Conservation (phyloP, 2,113 vertebrate species). For the Malaclemys terrapin region DNA sequence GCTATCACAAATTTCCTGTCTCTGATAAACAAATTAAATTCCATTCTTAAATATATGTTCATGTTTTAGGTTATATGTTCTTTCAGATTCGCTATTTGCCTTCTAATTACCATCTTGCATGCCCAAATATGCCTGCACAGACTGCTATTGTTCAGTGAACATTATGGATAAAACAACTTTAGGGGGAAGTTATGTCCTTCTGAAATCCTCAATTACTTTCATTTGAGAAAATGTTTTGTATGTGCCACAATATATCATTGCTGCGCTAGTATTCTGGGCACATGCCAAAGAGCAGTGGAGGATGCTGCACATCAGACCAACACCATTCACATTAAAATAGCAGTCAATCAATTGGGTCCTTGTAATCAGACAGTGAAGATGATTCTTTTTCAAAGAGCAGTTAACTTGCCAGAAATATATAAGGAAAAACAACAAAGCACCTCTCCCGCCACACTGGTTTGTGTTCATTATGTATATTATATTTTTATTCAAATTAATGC, state of each 20-base stretch:
- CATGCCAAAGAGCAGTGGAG: background rate
- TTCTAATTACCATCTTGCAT: background rate
- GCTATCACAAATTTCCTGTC: background rate
- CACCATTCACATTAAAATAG: background rate
- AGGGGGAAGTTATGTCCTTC: background rate
- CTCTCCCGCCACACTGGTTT: background rate
- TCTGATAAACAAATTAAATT: background rate
- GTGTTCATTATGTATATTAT: background rate
- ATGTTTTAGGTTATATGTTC: background rate
- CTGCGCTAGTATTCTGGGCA: background rate
- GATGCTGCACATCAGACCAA: background rate
- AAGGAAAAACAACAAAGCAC: background rate
- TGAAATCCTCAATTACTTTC: background rate
- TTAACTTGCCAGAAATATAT: background rate
- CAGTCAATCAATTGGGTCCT: background rate
- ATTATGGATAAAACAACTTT: background rate
- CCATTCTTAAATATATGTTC: fast-evolving
- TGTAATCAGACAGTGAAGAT: background rate
- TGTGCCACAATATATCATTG: background rate
- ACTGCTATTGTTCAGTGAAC: background rate
- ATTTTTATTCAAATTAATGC: background rate
- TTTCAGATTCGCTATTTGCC: background rate
- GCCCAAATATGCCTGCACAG: background rate
- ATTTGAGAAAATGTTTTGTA: background rate
- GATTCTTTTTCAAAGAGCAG: background rate